Evolutionary conservation across 1,140 invertebrate species (phyloP).

Genomic region (Diabrotica virgifera): DNA sequence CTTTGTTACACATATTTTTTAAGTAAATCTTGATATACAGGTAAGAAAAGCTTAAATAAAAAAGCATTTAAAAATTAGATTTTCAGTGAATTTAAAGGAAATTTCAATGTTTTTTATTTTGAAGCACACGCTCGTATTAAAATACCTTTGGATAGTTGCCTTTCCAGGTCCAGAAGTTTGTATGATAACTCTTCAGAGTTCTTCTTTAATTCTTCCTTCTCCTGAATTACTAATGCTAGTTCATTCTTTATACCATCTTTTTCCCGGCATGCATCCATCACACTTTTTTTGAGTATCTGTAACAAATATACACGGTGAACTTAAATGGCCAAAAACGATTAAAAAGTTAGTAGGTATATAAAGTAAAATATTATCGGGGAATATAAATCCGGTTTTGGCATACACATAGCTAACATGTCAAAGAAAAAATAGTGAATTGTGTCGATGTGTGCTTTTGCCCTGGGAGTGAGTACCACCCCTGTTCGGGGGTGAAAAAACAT

Average conservation of each 20-base stretch:
- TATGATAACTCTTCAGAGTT: conserved; percentile 40
- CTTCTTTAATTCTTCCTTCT: conserved; percentile 43
- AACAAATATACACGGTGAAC: conserved; percentile 4
- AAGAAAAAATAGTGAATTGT: too few relatives aligned
- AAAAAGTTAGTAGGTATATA: neutral
- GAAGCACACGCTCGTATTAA: too few relatives aligned
- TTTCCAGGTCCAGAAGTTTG: conserved; percentile 30
- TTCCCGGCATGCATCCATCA: conserved; percentile 39
- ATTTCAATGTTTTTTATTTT: neutral
- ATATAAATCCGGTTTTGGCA: too few relatives aligned
- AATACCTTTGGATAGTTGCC: conserved; percentile 16
- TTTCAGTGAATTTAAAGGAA: too few relatives aligned
- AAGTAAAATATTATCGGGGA: neutral
- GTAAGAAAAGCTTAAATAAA: too few relatives aligned
- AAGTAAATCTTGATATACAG: too few relatives aligned
- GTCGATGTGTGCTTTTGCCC: too few relatives aligned
- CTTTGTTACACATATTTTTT: too few relatives aligned
- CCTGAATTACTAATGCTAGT: conserved; percentile 43
- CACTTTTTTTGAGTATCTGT: conserved; percentile 43
- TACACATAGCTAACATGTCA: too few relatives aligned
- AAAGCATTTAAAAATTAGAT: too few relatives aligned
- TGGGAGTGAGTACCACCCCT: too few relatives aligned
- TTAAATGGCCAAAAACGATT: neutral
- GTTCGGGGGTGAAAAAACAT: too few relatives aligned
- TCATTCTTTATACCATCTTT: conserved; percentile 31